Base-by-base conservation (phyloP, 2,113 vertebrate genomes). In the Megaceryle torquata region DNA sequence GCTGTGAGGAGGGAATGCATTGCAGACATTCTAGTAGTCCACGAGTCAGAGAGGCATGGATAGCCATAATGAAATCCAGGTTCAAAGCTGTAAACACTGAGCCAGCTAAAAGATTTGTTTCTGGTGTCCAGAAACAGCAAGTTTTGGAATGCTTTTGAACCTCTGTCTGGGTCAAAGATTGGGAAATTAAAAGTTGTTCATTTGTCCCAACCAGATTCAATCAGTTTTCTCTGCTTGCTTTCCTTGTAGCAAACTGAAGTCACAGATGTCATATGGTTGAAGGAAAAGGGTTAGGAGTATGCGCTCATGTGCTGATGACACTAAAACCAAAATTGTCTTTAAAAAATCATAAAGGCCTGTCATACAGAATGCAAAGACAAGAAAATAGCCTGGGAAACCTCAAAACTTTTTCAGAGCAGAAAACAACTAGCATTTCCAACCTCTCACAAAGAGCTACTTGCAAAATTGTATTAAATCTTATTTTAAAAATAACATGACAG, bases 71-170 rank as follows among this genome's bases (percentile, higher is more conserved):
- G 85, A 83, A 93, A 95, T 65, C 70, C 89, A 91, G 75, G 25
- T 82, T 95, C 50, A 63, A 78, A 82, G 85, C 82, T 82, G 25
- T 76, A 80, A 88, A 83, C 68, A 54, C 25, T 44, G 76, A 81
- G 61, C 46, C 44, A 91, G 64, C 50, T 50, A 63, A 53, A 61
- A 74, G 35, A 44, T 46, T 54, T 82, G 48, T 51, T 94, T 82
- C 81, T 93, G 77, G 44, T 82, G 69, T 57, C 75, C 41, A 88
- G 59, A 82, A 96, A 50, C 56, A n/a, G 61, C 28, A 46, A 72
- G 53, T 80, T 80, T 78, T 72, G 70, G 67, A 94, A 87, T 37
- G 67, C 74, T 91, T 92, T 82, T 89, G 59, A 96, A 85, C n/a
- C 24, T 76, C 84, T 28, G 26, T 22, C 76, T 78, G 33, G 46